Conservation (phyloP, 2,888 invertebrate genomes). For the Leucozona laternaria region DNA sequence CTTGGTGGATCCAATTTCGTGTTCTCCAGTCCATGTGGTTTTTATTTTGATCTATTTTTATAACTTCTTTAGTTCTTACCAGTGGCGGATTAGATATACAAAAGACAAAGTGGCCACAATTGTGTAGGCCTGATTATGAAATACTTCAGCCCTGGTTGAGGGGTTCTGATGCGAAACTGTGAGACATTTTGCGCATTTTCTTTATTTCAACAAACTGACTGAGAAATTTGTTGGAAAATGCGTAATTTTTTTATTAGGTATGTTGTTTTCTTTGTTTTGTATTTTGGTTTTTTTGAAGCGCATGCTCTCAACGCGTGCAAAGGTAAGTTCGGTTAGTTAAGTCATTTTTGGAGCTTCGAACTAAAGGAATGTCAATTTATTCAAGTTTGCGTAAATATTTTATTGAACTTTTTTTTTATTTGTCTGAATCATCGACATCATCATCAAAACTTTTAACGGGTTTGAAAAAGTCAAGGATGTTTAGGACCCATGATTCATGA, state of each 20-base stretch:
- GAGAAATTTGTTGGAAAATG: background rate
- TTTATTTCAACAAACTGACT: conserved; percentile 6
- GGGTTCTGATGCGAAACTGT: conserved; percentile 4
- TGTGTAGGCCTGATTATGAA: background rate
- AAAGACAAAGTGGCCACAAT: no score
- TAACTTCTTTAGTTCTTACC: background rate
- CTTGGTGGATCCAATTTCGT: conserved; percentile 25
- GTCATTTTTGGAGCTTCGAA: background rate
- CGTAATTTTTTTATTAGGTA: background rate
- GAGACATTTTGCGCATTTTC: conserved; percentile 54
- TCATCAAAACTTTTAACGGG: background rate
- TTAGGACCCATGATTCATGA: conserved; percentile 10
- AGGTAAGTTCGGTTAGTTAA: background rate
- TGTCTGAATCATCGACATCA: conserved; percentile 7
- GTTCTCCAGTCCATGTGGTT: conserved; percentile 46
- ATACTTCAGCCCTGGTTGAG: background rate
- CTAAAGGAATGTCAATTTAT: conserved; percentile 1
- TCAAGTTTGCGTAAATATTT: background rate
- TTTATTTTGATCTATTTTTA: conserved; percentile 63
- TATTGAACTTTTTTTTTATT: conserved; percentile 3
- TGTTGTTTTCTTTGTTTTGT: conserved; percentile 6
- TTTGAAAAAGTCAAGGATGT: conserved; percentile 9
- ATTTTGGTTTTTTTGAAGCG: background rate
- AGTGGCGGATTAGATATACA: background rate
- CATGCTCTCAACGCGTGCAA: background rate